Base-by-base conservation (phyloP, 92 coral and sea anemone species). In the Actinostola sp. region DNA sequence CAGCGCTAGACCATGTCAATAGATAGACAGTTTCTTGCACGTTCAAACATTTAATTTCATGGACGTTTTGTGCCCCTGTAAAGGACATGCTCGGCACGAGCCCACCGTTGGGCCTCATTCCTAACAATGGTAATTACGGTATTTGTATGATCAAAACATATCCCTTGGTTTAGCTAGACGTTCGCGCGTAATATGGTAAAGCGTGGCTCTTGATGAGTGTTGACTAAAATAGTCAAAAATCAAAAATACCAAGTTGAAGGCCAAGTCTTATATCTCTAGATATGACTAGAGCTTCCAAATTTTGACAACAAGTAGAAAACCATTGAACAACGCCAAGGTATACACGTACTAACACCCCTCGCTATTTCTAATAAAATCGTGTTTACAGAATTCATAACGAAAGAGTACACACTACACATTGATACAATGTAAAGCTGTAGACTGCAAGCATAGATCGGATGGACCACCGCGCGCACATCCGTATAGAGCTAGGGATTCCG, bases 1-100 rank as follows among this genome's bases (percentile, higher is more conserved):
- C 61, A 70, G 75, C 81, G 64, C 87, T 81, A 67, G 78, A 46
- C 21, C 59, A 34, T 81, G 84, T 80, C 91, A 81, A 72, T 73
- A 60, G 48, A 73, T 53, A 66, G 42, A 78, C 72, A 79, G 63
- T 46, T 59, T 79, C 41, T 70, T 80, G 65, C 61, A 36, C 36
- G 19, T 1, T 13, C 27, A 66, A 45, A 29, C 20, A 66, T 14
- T 44, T n/a, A n/a, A n/a, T n/a, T n/a, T n/a, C n/a, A n/a, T n/a
- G n/a, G n/a, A n/a, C n/a, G n/a, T n/a, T n/a, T n/a, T n/a, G n/a
- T n/a, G n/a, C n/a, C n/a, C n/a, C n/a, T n/a, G n/a, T n/a, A n/a
- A n/a, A n/a, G n/a, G n/a, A n/a, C n/a, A n/a, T n/a, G n/a, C n/a
- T n/a, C n/a, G n/a, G n/a, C n/a, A n/a, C n/a, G n/a, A n/a, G n/a